Percentiles rank a stretch among this genome's conserved stretches.
Conservation (phyloP, 2,113 vertebrate genomes). For the Rhineura floridana region DNA sequence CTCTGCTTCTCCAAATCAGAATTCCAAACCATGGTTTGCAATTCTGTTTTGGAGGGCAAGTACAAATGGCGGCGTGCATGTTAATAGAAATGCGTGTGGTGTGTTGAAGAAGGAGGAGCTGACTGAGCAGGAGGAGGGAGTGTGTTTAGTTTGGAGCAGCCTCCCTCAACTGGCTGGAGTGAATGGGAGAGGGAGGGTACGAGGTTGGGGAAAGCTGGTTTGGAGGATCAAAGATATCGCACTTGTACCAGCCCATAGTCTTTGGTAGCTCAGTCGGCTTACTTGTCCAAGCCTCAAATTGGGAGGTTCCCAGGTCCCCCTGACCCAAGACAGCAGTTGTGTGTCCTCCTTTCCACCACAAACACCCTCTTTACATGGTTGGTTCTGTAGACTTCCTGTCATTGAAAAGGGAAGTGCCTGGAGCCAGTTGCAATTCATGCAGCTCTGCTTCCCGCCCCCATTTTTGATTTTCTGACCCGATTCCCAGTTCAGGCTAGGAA, state of each 20-base stretch:
- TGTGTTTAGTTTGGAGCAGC: no score
- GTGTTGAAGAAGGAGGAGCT: no score
- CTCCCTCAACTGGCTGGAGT: no score
- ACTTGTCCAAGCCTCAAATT: neutral
- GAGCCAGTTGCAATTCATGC: conserved; percentile 3
- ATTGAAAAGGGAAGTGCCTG: neutral
- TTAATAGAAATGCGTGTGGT: neutral
- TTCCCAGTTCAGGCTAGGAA: neutral
- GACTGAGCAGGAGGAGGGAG: no score
- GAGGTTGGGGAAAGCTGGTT: neutral
- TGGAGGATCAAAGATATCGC: neutral
- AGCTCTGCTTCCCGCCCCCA: neutral
- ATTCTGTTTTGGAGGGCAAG: no score
- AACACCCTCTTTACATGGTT: neutral
- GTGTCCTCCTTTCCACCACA: neutral
- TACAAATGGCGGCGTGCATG: neutral
- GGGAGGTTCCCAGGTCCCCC: neutral
- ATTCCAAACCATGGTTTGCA: neutral
- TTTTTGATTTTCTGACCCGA: neutral
- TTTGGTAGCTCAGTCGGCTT: neutral
- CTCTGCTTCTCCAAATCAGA: no score
- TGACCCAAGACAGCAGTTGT: neutral
- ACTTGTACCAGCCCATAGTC: neutral
- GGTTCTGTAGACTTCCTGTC: neutral
- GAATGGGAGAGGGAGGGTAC: no score